These are phyloP conservation scores for Copidosoma floridanum DNA, from an alignment of 1,140 invertebrate genomes.

Conservation along the genomic window DNA sequence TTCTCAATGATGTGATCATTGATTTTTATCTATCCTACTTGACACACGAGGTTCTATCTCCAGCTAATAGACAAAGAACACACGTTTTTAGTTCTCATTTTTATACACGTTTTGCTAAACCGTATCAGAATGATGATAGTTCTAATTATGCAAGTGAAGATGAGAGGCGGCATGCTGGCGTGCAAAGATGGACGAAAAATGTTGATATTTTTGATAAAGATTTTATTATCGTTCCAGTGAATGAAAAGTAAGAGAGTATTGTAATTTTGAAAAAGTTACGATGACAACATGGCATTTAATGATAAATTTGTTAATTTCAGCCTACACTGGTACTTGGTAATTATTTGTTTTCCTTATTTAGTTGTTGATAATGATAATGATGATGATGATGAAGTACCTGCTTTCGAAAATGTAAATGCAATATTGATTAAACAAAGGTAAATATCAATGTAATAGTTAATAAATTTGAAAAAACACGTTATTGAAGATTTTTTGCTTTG, in stretches of 20 bases:
- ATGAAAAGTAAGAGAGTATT: constrained; percentile 75
- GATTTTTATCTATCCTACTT: constrained; percentile 96
- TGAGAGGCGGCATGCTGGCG: constrained; percentile 81
- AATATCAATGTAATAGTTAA: too few species aligned
- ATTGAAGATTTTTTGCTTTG: neutral
- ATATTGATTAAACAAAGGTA: neutral
- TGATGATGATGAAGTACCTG: neutral
- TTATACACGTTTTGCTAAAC: constrained; percentile 86
- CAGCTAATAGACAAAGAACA: constrained; percentile 73
- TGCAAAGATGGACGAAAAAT: constrained; percentile 95
- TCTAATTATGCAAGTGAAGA: too few species aligned
- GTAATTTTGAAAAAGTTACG: too few species aligned
- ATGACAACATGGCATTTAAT: neutral
- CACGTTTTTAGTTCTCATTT: constrained; percentile 96
- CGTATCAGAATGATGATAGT: too few species aligned
- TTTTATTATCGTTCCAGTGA: constrained; percentile 94
- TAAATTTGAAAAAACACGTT: too few species aligned
- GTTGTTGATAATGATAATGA: neutral
- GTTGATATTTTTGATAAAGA: constrained; percentile 97
- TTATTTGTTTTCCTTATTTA: constrained; percentile 90
- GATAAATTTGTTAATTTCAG: constrained; percentile 49
- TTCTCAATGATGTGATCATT: constrained; percentile 96
- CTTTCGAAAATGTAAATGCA: neutral
- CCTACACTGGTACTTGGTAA: constrained; percentile 94
- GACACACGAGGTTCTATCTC: constrained; percentile 69